Base-by-base conservation (phyloP, 2,888 invertebrate species). In the Drosophila cognata region DNA sequence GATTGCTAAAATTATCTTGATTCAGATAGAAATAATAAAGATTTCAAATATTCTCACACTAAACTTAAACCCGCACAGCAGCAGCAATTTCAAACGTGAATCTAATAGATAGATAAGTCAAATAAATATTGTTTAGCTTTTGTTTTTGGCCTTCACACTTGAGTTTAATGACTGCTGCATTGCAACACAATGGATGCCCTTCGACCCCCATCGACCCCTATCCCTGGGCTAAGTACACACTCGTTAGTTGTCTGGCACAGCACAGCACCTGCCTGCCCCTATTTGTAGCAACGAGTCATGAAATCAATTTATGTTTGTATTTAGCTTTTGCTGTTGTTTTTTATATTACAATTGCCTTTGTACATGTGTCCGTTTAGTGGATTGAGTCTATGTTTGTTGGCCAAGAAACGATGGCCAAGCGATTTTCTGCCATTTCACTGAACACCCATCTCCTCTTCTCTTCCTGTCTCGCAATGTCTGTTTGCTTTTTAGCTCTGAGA, bases 221-320 rank as follows among this genome's bases (percentile, higher is more conserved):
- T 28, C n/a, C 29, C 21, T 35, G 41, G 5, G 38, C n/a, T 31
- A 57, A 41, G n/a, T 57, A 57, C 41, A 57, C 50, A 38, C 35
- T 51, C 16, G 64, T 33, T 33, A n/a, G 55, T 62, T 62, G 28
- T 13, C 13, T 11, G 4, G 29, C 25, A 28, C 31, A n/a, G 25
- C 64, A 70, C 58, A n/a, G 25, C 64, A 70, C 58, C 56, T 75
- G 63, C 58, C 56, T 75, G 63, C 71, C 76, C 71, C 58, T 65
- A 71, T 76, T 50, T 58, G 65, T 35, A 55, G 69, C 66, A 69
- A 53, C 67, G 56, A 78, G 79, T 88, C 85, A 85, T 88, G 77
- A 85, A 89, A 77, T 85, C 88, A 88, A 88, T 89, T 85, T 88
- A 77, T 84, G 68, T 68, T 76, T 63, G 65, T 83, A 60, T 84